A percentile compares a stretch with the other conserved stretches of the same genome.
Evolutionary conservation across 2,113 vertebrate species (phyloP).

Genomic region (Amphiprion ocellaris): DNA sequence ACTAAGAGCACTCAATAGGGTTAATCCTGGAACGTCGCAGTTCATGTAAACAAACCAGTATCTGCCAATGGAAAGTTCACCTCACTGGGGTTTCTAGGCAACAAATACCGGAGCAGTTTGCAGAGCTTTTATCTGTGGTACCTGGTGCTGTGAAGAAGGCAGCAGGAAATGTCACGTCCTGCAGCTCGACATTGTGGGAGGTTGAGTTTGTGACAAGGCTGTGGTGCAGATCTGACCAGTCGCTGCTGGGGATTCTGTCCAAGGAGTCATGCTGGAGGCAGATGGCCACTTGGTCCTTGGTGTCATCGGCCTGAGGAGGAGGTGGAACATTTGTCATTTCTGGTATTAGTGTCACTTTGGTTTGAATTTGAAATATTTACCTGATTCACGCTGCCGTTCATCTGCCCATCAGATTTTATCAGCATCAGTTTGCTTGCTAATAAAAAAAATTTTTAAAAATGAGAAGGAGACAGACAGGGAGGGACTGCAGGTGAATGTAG

Average conservation of each 20-base stretch:
- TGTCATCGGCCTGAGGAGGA: conserved; percentile 68
- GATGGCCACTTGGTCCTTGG: conserved; percentile 78
- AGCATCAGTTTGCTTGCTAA: conserved; percentile 47
- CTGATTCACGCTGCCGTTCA: conserved; percentile 67
- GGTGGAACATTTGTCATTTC: background rate
- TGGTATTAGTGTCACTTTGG: background rate
- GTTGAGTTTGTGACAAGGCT: conserved; percentile 56
- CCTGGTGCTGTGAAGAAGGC: conserved; percentile 68
- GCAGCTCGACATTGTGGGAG: conserved; percentile 67
- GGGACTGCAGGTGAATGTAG: conserved; percentile 1
- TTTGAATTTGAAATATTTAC: conserved; percentile 60
- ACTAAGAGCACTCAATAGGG: background rate
- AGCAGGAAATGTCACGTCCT: conserved; percentile 53
- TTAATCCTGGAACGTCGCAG: background rate
- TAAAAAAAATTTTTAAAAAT: background rate
- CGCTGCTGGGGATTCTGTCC: conserved; percentile 47
- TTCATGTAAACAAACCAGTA: background rate
- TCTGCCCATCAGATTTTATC: conserved; percentile 63
- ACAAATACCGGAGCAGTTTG: conserved; percentile 17
- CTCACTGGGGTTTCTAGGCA: background rate
- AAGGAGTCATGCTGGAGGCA: conserved; percentile 69
- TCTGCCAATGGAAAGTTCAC: background rate
- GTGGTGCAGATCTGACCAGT: conserved; percentile 60
- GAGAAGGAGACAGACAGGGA: conserved; percentile 19
- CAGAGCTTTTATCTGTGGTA: conserved; percentile 21